phyloP scores from a whole-genome alignment of 2,797 vertebrate species.

The Phoxinus dragarum region DNA sequence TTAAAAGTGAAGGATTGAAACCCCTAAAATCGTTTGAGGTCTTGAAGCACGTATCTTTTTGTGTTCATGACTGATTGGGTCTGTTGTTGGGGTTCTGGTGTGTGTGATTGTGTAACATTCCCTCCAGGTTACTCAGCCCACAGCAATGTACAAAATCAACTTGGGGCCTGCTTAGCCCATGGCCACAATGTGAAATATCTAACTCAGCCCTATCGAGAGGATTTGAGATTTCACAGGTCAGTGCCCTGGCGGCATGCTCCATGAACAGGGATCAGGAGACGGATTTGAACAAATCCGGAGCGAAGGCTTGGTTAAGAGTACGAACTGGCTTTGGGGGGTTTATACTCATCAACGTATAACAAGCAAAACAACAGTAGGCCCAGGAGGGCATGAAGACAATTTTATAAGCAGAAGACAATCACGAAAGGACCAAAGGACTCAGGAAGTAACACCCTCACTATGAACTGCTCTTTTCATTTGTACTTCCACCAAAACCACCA shows the following conservation, averaged over 20 bases:
- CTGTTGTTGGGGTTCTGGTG: constrained; percentile 1
- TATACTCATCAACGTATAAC: constrained; percentile 54
- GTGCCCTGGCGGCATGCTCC: constrained; percentile 72
- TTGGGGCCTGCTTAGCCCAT: constrained; percentile 54
- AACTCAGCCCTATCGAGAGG: constrained; percentile 68
- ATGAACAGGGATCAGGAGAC: constrained; percentile 72
- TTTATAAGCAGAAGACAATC: constrained; percentile 40
- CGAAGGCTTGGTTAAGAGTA: constrained; percentile 63
- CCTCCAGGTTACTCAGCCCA: constrained; percentile 25
- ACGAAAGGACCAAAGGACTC: neutral
- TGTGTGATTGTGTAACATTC: constrained; percentile 40
- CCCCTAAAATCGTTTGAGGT: neutral
- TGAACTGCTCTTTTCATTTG: neutral
- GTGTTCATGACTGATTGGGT: neutral
- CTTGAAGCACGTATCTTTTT: neutral
- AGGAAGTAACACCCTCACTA: neutral
- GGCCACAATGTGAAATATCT: constrained; percentile 64
- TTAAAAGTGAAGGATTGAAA: neutral
- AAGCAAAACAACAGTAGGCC: constrained; percentile 41
- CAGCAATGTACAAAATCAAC: constrained; percentile 57
- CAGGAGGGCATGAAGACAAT: constrained; percentile 30
- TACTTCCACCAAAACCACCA: neutral
- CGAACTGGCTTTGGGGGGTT: constrained; percentile 59
- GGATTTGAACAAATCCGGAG: constrained; percentile 77
- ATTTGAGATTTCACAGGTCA: constrained; percentile 81